These are phyloP conservation scores for Sipunculus nudus DNA, from an alignment of 2,888 invertebrate species.

Conservation along the genomic window DNA sequence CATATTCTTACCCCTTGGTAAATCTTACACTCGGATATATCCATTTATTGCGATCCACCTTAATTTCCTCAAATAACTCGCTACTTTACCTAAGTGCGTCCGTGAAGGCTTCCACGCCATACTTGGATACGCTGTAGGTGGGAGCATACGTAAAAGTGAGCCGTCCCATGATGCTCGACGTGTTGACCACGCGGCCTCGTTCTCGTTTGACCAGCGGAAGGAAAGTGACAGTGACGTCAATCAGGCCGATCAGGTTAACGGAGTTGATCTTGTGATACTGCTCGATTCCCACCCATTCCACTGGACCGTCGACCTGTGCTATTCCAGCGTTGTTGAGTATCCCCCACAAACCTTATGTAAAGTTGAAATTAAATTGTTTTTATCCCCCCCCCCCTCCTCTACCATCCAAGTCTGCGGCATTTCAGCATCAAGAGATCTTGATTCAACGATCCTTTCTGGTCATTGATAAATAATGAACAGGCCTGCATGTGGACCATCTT, in stretches of 20 bases:
- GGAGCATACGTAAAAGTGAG: conserved; percentile 30
- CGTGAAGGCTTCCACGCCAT: conserved; percentile 52
- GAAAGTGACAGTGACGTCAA: conserved; percentile 48
- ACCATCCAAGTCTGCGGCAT: no score
- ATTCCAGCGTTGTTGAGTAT: conserved; percentile 59
- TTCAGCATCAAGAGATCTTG: no score
- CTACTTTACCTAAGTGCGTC: conserved; percentile 52
- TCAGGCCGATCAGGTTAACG: conserved; percentile 62
- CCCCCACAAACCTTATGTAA: conserved; percentile 57
- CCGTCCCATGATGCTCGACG: conserved; percentile 48
- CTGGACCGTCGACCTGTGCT: conserved; percentile 17
- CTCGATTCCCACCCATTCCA: conserved; percentile 19
- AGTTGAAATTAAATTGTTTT: no score
- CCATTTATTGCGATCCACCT: no score
- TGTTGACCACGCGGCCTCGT: conserved; percentile 51
- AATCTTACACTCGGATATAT: no score
- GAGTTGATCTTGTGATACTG: conserved; percentile 15
- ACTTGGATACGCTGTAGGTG: conserved; percentile 52
- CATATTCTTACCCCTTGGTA: no score
- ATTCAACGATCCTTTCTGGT: no score
- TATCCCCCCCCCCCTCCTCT: no score
- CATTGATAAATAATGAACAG: no score
- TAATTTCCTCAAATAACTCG: no score
- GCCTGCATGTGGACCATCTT: no score
- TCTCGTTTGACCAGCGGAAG: conserved; percentile 47